phyloP scores from a whole-genome alignment of 2,797 vertebrate genomes.

The Argyrosomus regius region DNA sequence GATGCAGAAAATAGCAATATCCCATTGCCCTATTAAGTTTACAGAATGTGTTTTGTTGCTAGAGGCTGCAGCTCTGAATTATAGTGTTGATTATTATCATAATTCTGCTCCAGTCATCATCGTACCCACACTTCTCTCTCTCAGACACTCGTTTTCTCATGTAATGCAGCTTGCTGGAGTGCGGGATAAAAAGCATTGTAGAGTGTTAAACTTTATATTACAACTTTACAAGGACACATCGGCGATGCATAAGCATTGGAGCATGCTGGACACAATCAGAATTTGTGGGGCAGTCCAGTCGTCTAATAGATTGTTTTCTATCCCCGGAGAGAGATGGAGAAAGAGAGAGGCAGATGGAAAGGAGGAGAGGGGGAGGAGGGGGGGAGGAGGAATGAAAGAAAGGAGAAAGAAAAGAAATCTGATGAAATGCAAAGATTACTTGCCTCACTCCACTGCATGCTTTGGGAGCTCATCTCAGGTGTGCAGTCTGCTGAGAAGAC shows the following conservation, averaged over 20 bases:
- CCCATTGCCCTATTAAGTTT: conserved; percentile 41
- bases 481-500: conserved; percentile 72
- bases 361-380: neutral
- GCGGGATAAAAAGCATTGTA: conserved; percentile 20
- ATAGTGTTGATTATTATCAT: conserved; percentile 57
- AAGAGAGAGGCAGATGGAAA: conserved; percentile 35
- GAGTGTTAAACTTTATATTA: conserved; percentile 56
- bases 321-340: conserved; percentile 51
- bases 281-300: conserved; percentile 58
- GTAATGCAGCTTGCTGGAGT: conserved; percentile 26
- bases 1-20: conserved; percentile 31
- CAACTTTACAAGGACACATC: conserved; percentile 61
- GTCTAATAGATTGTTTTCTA: conserved; percentile 68
- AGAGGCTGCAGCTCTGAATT: conserved; percentile 59
- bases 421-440: conserved; percentile 74
- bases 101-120: conserved; percentile 42
- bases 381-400: conserved; percentile 23
- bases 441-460: conserved; percentile 58
- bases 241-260: conserved; percentile 46
- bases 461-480: conserved; percentile 70
- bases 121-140: conserved; percentile 15
- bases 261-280: conserved; percentile 65
- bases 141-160: conserved; percentile 50
- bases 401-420: conserved; percentile 9
- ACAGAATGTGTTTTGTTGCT: conserved; percentile 45